phyloP scores from a whole-genome alignment of 2,888 invertebrate genomes.

The Tuberolachnus salignus region DNA sequence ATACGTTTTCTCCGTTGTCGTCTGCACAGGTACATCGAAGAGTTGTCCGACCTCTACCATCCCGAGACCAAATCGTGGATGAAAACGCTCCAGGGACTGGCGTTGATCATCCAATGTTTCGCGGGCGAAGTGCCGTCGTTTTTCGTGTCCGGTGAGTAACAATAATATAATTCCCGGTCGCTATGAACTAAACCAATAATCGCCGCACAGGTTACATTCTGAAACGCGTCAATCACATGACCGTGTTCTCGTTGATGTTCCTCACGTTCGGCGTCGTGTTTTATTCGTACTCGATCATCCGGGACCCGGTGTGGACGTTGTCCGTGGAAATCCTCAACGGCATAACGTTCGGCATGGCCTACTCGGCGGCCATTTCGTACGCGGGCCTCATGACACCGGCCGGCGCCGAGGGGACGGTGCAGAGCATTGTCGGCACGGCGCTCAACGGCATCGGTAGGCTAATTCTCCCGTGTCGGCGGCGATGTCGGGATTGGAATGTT shows the following conservation, averaged over 20 bases:
- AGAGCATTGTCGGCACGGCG: constrained; percentile 83
- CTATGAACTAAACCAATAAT: too few species aligned
- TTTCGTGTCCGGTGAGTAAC: constrained; percentile 70
- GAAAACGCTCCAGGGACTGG: constrained; percentile 76
- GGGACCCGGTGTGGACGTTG: constrained; percentile 82
- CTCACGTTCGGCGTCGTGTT: constrained; percentile 81
- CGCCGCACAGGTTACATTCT: constrained; percentile 70
- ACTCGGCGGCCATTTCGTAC: constrained; percentile 88
- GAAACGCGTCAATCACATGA: constrained; percentile 78
- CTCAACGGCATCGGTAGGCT: constrained; percentile 80
- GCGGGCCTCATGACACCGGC: constrained; percentile 82
- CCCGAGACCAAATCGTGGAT: constrained; percentile 66
- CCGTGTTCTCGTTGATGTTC: constrained; percentile 83
- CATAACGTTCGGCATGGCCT: constrained; percentile 85
- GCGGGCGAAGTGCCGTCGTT: constrained; percentile 86
- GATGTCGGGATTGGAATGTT: too few species aligned
- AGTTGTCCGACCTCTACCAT: constrained; percentile 71
- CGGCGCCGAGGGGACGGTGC: constrained; percentile 85
- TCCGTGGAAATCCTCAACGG: constrained; percentile 87
- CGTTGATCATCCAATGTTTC: constrained; percentile 81
- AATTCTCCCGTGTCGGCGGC: too few species aligned
- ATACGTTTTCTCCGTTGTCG: too few species aligned
- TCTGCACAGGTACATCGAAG: constrained; percentile 24
- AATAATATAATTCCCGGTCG: not conserved
- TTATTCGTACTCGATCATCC: constrained; percentile 78